Evolutionary conservation across 2,113 vertebrate species (phyloP).

Genomic region (Poeciliopsis occidentalis): DNA sequence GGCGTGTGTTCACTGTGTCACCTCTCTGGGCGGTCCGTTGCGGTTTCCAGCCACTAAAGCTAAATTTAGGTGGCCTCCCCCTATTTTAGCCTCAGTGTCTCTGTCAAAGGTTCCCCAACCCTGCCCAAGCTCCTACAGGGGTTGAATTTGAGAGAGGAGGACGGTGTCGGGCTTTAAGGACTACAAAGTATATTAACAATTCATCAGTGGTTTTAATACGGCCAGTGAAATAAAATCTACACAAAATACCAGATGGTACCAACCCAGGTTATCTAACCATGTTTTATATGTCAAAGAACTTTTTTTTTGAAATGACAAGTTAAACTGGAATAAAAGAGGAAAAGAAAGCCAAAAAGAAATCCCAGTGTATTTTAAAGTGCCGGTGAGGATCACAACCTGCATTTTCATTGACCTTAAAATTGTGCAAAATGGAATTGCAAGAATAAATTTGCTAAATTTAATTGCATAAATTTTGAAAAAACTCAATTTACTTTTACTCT

Average conservation of each 20-base stretch:
- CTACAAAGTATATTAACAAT: neutral
- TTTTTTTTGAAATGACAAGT: too few relatives aligned
- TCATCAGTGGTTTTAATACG: neutral
- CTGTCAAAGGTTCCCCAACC: conserved; percentile 69
- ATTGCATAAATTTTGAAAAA: too few relatives aligned
- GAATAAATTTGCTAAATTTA: too few relatives aligned
- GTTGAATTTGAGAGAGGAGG: conserved; percentile 32
- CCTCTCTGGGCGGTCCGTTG: conserved; percentile 32
- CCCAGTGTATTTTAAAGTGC: too few relatives aligned
- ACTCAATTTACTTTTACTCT: too few relatives aligned
- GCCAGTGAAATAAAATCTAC: too few relatives aligned
- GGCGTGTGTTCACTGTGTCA: conserved; percentile 16
- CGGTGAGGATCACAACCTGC: too few relatives aligned
- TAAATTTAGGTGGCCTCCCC: conserved; percentile 67
- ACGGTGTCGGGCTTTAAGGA: neutral
- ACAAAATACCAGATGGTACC: too few relatives aligned
- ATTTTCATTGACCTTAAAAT: too few relatives aligned
- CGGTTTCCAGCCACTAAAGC: conserved; percentile 51
- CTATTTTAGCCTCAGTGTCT: conserved; percentile 25
- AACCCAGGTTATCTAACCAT: neutral
- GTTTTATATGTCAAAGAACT: neutral
- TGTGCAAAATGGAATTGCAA: too few relatives aligned
- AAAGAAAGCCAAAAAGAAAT: too few relatives aligned
- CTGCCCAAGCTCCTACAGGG: conserved; percentile 39
- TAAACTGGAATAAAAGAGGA: too few relatives aligned